Conservation (phyloP, 2,888 invertebrate genomes). For the Eilema caniola region DNA sequence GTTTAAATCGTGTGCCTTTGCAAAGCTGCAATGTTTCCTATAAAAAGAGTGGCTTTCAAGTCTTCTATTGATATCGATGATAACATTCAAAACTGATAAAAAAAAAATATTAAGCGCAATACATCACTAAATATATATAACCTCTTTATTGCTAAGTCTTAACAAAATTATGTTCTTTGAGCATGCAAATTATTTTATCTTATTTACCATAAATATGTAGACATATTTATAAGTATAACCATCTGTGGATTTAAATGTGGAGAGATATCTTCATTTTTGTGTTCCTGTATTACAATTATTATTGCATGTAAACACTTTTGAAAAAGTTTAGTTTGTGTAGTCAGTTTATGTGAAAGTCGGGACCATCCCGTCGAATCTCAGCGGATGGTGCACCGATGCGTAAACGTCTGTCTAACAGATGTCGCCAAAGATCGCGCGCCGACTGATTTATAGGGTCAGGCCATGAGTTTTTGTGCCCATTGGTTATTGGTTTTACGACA, state of each 20-base stretch:
- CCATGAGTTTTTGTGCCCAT: conserved; percentile 55
- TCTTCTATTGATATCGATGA: not conserved
- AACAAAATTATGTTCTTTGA: too few species aligned
- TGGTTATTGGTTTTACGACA: conserved; percentile 56
- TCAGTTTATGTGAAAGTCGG: not conserved
- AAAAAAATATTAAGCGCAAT: too few species aligned
- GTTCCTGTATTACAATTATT: too few species aligned
- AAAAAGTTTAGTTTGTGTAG: not conserved
- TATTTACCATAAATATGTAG: too few species aligned
- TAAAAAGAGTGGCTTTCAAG: not conserved
- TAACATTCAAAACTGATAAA: too few species aligned
- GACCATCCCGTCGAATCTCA: conserved; percentile 22
- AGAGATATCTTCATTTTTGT: too few species aligned
- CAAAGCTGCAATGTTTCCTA: not conserved
- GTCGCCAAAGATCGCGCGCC: conserved; percentile 63
- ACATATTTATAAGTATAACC: too few species aligned
- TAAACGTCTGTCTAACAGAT: conserved; percentile 66
- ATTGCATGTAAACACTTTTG: not conserved
- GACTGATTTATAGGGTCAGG: conserved; percentile 70
- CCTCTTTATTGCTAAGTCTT: too few species aligned
- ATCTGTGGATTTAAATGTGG: too few species aligned
- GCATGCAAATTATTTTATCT: too few species aligned
- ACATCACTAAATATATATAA: too few species aligned
- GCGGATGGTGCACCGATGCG: conserved; percentile 32
- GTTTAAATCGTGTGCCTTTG: not conserved